A percentile compares a stretch with the other conserved stretches of the same genome.
phyloP scores from a whole-genome alignment of 2,113 vertebrate genomes.

The Mustelus asterias region DNA sequence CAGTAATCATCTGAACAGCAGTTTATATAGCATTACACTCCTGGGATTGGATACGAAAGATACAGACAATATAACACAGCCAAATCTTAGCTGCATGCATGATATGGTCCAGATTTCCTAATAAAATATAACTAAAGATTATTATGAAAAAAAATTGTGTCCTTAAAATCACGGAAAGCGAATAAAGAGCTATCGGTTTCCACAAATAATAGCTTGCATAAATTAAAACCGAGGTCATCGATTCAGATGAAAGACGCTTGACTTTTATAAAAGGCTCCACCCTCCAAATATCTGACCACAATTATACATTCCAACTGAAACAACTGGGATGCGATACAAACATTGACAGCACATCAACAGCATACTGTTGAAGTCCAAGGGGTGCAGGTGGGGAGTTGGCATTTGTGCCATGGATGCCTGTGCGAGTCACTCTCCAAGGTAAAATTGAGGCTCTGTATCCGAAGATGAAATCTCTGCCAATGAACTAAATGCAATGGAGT shows the following conservation, averaged over 20 bases:
- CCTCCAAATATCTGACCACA: not conserved
- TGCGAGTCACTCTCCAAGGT: not conserved
- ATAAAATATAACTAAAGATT: not conserved
- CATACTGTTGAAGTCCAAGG: not conserved
- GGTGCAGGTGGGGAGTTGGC: not conserved
- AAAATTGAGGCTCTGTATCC: not conserved
- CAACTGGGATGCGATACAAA: not conserved
- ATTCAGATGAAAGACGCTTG: not conserved
- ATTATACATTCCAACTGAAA: not conserved
- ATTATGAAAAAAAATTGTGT: not conserved
- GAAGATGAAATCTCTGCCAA: not conserved
- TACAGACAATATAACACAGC: not conserved
- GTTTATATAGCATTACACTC: not conserved
- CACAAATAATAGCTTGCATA: not conserved
- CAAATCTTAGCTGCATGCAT: not conserved
- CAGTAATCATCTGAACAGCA: not conserved
- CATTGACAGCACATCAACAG: not conserved
- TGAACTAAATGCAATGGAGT: not conserved
- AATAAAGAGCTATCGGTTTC: not conserved
- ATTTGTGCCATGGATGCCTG: not conserved
- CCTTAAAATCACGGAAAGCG: not conserved
- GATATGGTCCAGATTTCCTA: not conserved
- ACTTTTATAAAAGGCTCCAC: not conserved
- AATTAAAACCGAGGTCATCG: not conserved
- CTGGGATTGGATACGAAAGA: not conserved